Percentiles rank a stretch among this genome's conserved stretches.
Conservation (phyloP, 2,888 invertebrate species). For the Limenitis camilla region DNA sequence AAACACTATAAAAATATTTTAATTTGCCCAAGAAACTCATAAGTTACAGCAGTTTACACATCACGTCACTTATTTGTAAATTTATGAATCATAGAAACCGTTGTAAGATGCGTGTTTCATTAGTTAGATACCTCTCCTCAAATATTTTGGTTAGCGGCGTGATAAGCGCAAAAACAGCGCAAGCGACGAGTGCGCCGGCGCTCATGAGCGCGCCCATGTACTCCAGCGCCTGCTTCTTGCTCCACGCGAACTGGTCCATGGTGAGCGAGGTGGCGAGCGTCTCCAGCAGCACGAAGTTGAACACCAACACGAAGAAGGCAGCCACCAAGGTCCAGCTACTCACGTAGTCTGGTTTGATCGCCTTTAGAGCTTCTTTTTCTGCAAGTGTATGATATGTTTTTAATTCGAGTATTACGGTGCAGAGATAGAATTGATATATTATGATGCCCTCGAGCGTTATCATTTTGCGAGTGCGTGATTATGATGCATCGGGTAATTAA, state of each 20-base stretch:
- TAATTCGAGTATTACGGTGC: not conserved
- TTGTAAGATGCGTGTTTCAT: too few relatives aligned
- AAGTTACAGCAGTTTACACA: too few relatives aligned
- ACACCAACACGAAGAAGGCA: slow-evolving; percentile 88
- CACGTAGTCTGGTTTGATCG: slow-evolving; percentile 80
- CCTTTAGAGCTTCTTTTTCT: slow-evolving; percentile 83
- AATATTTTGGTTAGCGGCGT: slow-evolving; percentile 81
- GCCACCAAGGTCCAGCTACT: slow-evolving; percentile 85
- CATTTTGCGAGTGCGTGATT: too few relatives aligned
- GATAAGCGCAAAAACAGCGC: slow-evolving; percentile 81
- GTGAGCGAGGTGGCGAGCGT: slow-evolving; percentile 88
- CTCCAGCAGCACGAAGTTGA: slow-evolving; percentile 91
- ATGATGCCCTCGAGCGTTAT: too few relatives aligned
- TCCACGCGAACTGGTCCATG: slow-evolving; percentile 93
- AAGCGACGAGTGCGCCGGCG: slow-evolving; percentile 84
- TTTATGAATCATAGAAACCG: too few relatives aligned
- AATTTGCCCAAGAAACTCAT: too few relatives aligned
- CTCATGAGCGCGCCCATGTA: slow-evolving; percentile 90
- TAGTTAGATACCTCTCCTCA: slow-evolving; percentile 75
- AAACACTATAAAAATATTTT: too few relatives aligned
- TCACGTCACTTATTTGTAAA: too few relatives aligned
- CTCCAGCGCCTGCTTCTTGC: slow-evolving; percentile 81
- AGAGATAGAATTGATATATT: too few relatives aligned
- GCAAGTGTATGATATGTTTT: slow-evolving; percentile 32
- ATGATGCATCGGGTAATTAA: too few relatives aligned